A percentile compares a stretch with the other conserved stretches of the same genome.
phyloP scores from a whole-genome alignment of 2,888 invertebrate genomes.

The Drosophila imparisetae region DNA sequence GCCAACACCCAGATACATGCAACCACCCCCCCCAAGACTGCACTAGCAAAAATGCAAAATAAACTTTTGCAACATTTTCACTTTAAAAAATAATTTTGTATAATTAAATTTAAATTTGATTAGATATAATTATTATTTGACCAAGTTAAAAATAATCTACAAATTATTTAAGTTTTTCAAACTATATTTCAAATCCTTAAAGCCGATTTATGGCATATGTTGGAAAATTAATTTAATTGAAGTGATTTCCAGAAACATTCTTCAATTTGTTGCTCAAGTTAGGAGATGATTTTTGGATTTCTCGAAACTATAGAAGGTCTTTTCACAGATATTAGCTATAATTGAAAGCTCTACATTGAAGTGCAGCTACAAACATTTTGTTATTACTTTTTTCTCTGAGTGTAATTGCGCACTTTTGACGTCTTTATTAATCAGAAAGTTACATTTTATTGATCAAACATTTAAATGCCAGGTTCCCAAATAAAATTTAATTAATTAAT shows the following conservation, averaged over 20 bases:
- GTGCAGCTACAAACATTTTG: neutral
- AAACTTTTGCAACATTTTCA: neutral
- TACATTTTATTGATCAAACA: constrained; percentile 82
- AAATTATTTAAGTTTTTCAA: neutral
- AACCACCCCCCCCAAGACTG: constrained; percentile 5
- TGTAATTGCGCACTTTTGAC: constrained; percentile 15
- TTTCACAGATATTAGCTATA: neutral
- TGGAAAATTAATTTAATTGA: neutral
- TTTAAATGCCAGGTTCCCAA: constrained; percentile 56
- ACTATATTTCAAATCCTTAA: neutral
- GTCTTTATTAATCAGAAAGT: constrained; percentile 62
- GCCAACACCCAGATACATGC: constrained; percentile 55
- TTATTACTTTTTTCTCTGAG: neutral
- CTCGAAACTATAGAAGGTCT: neutral
- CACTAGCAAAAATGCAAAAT: neutral
- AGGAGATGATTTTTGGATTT: neutral
- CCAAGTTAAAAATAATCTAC: neutral
- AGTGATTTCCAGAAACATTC: neutral
- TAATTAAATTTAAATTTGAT: neutral
- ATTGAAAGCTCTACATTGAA: neutral
- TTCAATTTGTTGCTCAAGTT: neutral
- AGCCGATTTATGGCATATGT: neutral
- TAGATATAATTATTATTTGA: neutral
- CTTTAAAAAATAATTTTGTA: neutral
- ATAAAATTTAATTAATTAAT: constrained; percentile 71